These are phyloP conservation scores for Lochmaea crataegi DNA, from an alignment of 2,888 invertebrate genomes.

Conservation along the genomic window DNA sequence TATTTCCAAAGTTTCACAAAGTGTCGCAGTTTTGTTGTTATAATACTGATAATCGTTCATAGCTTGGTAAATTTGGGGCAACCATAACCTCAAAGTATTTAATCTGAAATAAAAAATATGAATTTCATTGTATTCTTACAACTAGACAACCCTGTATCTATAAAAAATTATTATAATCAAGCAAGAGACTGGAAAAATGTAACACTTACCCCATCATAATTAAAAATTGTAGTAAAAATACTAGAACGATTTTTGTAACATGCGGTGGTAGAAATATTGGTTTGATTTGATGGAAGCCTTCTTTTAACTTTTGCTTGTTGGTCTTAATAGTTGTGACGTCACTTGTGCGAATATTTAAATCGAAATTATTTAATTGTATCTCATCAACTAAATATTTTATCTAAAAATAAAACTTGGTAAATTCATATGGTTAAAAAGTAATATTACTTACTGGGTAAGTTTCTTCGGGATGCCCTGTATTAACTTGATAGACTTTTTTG, in stretches of 20 bases:
- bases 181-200: not conserved
- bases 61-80: slow-evolving; percentile 86
- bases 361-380: slow-evolving; percentile 43
- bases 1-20: slow-evolving; percentile 68
- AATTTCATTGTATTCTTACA: not conserved
- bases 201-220: slow-evolving; percentile 73
- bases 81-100: slow-evolving; percentile 87
- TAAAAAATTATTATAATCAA: too few species aligned
- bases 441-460: slow-evolving; percentile 73
- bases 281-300: slow-evolving; percentile 73
- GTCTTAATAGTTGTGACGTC: slow-evolving; percentile 54
- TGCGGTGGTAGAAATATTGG: slow-evolving; percentile 75
- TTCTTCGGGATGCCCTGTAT: slow-evolving; percentile 72
- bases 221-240: slow-evolving; percentile 74
- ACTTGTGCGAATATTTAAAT: slow-evolving; percentile 54
- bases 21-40: slow-evolving; percentile 59
- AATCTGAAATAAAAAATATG: slow-evolving; percentile 60
- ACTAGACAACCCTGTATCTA: too few species aligned
- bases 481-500: slow-evolving; percentile 72
- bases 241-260: slow-evolving; percentile 70
- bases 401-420: slow-evolving; percentile 50
- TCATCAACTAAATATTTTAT: slow-evolving; percentile 62
- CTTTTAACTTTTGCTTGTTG: slow-evolving; percentile 67
- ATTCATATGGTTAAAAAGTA: not conserved
- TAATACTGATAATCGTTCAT: slow-evolving; percentile 65